Evolutionary conservation across 2,888 invertebrate species (phyloP).

Genomic region (Thysanoteuthis rhombus): DNA sequence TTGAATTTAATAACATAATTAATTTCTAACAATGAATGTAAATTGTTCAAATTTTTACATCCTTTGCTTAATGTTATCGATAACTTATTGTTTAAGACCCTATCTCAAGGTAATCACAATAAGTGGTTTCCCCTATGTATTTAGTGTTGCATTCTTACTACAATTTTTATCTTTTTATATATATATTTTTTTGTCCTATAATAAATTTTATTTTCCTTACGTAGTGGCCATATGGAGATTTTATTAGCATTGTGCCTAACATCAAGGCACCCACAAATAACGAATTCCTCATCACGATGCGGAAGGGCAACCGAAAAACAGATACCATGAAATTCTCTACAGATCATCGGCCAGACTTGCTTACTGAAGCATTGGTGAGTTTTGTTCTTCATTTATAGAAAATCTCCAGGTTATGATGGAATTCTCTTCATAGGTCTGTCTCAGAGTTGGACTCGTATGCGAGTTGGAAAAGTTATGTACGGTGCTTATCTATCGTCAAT

Average conservation of each 20-base stretch:
- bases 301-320: constrained; percentile 83
- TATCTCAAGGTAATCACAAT: too few relatives aligned
- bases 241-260: constrained; percentile 68
- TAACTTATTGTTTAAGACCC: too few relatives aligned
- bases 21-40: too few relatives aligned
- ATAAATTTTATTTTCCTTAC: constrained; percentile 40
- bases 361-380: constrained; percentile 84
- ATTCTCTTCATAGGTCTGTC: too few relatives aligned
- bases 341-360: constrained; percentile 89
- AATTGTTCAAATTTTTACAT: too few relatives aligned
- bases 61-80: too few relatives aligned
- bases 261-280: constrained; percentile 65
- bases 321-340: constrained; percentile 97
- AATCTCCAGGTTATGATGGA: too few relatives aligned
- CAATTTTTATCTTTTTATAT: not conserved
- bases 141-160: not conserved
- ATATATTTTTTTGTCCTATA: not conserved
- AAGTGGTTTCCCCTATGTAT: not conserved
- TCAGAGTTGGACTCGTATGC: too few relatives aligned
- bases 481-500: too few relatives aligned
- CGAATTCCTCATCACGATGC: constrained; percentile 77
- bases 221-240: constrained; percentile 72
- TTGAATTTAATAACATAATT: too few relatives aligned
- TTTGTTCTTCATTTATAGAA: too few relatives aligned
- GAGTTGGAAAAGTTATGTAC: too few relatives aligned